A percentile compares a stretch with the other conserved stretches of the same genome.
These are phyloP conservation scores for Ammodytes marinus DNA, from an alignment of 2,113 vertebrate genomes.

Conservation along the genomic window DNA sequence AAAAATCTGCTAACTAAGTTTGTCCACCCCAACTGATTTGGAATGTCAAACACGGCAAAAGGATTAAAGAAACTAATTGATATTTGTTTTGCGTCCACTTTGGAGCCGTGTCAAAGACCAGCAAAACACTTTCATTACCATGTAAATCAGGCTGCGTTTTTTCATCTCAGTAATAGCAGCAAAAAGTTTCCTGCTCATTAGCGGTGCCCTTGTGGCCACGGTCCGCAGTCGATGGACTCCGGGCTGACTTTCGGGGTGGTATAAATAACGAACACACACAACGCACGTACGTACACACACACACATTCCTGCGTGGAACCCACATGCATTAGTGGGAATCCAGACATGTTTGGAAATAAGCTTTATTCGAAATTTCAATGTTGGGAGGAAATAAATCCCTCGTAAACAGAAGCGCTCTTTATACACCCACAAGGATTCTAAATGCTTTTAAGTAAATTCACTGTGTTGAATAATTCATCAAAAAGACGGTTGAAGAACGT, in stretches of 20 bases:
- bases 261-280: background rate
- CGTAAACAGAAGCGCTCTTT: background rate
- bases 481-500: conserved; percentile 37
- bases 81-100: conserved; percentile 65
- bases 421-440: conserved; percentile 23
- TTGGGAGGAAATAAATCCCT: conserved; percentile 15
- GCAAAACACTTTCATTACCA: conserved; percentile 59
- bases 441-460: conserved; percentile 21
- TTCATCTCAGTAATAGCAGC: conserved; percentile 68
- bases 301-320: background rate
- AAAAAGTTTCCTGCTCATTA: conserved; percentile 58
- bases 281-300: background rate
- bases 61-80: conserved; percentile 62
- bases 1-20: conserved; percentile 29
- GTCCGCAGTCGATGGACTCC: conserved; percentile 48
- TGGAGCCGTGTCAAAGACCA: conserved; percentile 54
- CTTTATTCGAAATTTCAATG: conserved; percentile 7
- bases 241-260: background rate
- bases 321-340: background rate
- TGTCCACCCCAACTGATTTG: conserved; percentile 11
- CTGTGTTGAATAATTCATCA: conserved; percentile 52
- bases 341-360: conserved; percentile 2
- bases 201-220: conserved; percentile 31
- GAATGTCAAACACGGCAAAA: conserved; percentile 42
- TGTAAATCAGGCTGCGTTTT: conserved; percentile 63